phyloP scores from a whole-genome alignment of 2,888 invertebrate species.

The Thymelicus sylvestris region DNA sequence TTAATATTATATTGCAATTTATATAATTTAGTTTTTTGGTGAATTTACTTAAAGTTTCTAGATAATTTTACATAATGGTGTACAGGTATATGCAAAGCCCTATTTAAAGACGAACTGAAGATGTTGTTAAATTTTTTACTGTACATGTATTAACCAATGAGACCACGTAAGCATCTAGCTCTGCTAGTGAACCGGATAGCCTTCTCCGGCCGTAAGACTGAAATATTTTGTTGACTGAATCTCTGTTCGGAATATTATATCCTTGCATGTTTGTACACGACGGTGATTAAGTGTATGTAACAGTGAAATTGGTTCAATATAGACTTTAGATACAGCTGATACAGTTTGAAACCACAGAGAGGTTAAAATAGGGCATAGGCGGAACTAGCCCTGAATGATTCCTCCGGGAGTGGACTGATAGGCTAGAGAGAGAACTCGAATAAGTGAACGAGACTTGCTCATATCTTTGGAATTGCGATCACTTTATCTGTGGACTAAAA shows the following conservation, averaged over 20 bases:
- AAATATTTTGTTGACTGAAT: slow-evolving; percentile 19
- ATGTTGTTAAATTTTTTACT: slow-evolving; percentile 1
- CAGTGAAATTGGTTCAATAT: slow-evolving; percentile 6
- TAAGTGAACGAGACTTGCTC: neutral
- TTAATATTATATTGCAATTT: slow-evolving; percentile 15
- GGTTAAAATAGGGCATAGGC: too few relatives aligned
- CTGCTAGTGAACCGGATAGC: neutral
- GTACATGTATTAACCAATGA: neutral
- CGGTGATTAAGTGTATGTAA: slow-evolving; percentile 2
- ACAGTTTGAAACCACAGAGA: too few relatives aligned
- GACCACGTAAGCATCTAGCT: neutral
- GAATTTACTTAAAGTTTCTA: slow-evolving; percentile 13
- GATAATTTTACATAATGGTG: slow-evolving; percentile 8
- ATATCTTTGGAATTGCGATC: neutral
- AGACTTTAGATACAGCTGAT: too few relatives aligned
- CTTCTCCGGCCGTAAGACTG: slow-evolving; percentile 21
- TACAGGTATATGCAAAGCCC: neutral
- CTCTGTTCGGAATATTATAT: slow-evolving; percentile 10
- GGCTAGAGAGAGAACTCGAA: neutral
- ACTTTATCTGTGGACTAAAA: neutral
- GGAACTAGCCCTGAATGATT: too few relatives aligned
- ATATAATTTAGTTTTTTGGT: slow-evolving; percentile 9
- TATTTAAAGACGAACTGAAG: slow-evolving; percentile 12
- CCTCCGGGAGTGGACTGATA: neutral
- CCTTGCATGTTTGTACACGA: slow-evolving; percentile 18